Base-by-base conservation (phyloP, 2,797 vertebrate genomes). In the Nyctibius grandis region DNA sequence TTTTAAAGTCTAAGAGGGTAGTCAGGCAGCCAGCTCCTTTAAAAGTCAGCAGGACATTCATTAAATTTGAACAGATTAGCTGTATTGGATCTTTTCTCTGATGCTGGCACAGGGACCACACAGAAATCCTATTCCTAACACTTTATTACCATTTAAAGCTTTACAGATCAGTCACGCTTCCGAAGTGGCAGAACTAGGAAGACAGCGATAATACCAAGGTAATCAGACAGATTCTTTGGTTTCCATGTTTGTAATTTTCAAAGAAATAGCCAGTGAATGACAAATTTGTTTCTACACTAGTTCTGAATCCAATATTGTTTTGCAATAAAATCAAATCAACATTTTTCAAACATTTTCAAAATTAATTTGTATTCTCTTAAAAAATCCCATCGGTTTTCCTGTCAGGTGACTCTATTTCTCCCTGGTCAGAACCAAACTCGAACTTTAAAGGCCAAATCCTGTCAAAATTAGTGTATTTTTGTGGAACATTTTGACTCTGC, bases 31-130 rank as follows among this genome's bases (percentile, higher is more conserved):
- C 91, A 92, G 85, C n/a, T 91, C 81, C 86, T 92, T 80, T 89
- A 74, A 94, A 92, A 95, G 88, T 67, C 91, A 96, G 93, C 94
- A 93, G 93, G 91, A 96, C 73, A 70, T 94, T 95, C 86, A 96
- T 91, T 96, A 95, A 88, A 92, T 45, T 68, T 80, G 89, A 95
- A 64, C 74, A 85, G 91, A 94, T 97, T 82, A 93, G 86, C 65
- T 87, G 67, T n/a, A 84, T 57, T 92, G 92, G 85, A 74, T 79
- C 92, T 88, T 93, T 96, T 67, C 85, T 95, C 91, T 78, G 79
- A 61, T 92, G 82, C 80, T 91, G 70, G 93, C 88, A 81, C 72
- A 53, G 85, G 51, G 96, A 95, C 93, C 91, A 96, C 96, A 93
- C 95, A 93, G 91, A 83, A 94, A 94, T 83, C 75, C 70, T 78